Evolutionary conservation across 2,113 vertebrate species (phyloP), one percentile per base, ranked within the genome.

Genomic region (Epinephelus lanceolatus): DNA sequence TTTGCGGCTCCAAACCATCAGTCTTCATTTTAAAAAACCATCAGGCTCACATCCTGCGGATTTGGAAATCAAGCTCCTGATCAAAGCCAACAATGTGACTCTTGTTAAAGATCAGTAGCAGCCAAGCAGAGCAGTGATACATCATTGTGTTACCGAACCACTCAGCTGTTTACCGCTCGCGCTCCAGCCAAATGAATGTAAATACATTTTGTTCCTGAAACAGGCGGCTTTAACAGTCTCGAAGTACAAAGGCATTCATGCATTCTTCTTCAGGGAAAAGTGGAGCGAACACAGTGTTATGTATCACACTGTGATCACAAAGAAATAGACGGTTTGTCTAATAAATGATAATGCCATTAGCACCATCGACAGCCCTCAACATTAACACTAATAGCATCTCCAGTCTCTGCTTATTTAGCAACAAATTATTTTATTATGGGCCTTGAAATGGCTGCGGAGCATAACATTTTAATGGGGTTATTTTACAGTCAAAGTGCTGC

Each of bases 311-410:
- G 72, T 83, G 79, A 84, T 84, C 80, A 77, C 61, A 72, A 77
- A 84, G 13, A 81, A 86, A 83, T 75, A 72, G 53, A 37, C 62
- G 51, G 55, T 59, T 70, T 80, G 23, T 55, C 81, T 78, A 75
- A 57, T 72, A 70, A 81, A 87, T 71, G 45, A 80, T 84, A 74
- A 86, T 45, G 61, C 73, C 79, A 71, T 83, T 73, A 88, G 77
- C 76, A 66, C 77, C 84, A 53, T 63, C 55, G 17, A n/a, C 63
- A 23, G 73, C 76, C 62, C 42, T 74, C 74, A 30, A 75, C 40
- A 89, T 82, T 19, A 87, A 76, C 66, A 75, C 65, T 65, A 76
- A 84, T 56, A 81, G 60, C 65, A 84, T 76, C 65, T 76, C 53
- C 69, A 61, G 30, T 53, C 77, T 83, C 66, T 77, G 65, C 51